A percentile compares a stretch with the other conserved stretches of the same genome.
These are phyloP conservation scores for Resseliella maxima DNA, from an alignment of 2,888 invertebrate genomes.

Conservation along the genomic window DNA sequence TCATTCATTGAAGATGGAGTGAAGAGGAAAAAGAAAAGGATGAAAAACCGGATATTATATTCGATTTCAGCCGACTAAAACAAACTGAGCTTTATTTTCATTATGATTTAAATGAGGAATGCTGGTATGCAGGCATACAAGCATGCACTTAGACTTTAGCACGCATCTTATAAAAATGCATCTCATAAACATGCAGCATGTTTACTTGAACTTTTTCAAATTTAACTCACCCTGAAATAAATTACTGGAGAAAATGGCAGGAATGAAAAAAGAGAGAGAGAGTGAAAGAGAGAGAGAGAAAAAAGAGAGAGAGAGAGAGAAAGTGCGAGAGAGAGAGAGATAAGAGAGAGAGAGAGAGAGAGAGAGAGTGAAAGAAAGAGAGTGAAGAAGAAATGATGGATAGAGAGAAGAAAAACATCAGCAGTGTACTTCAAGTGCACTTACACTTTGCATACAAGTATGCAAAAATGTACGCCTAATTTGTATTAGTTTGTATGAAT, in stretches of 20 bases:
- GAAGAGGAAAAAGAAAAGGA: too few species aligned
- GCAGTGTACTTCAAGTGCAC: constrained; percentile 19
- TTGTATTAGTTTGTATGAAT: constrained; percentile 34
- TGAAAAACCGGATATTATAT: constrained; percentile 44
- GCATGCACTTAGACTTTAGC: background rate
- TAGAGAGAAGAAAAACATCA: background rate
- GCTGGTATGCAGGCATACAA: background rate
- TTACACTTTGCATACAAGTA: constrained; percentile 16
- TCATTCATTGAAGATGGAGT: too few species aligned
- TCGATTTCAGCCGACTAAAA: constrained; percentile 44
- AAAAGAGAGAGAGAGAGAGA: too few species aligned
- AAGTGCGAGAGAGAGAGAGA: too few species aligned
- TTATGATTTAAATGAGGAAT: constrained; percentile 38
- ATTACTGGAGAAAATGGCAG: too few species aligned
- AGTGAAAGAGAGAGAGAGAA: too few species aligned
- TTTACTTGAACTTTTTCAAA: background rate
- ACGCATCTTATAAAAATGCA: background rate
- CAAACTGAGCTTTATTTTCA: constrained; percentile 24
- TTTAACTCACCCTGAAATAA: background rate
- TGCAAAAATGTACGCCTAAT: constrained; percentile 14
- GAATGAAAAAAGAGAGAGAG: background rate
- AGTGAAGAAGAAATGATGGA: background rate
- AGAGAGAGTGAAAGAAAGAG: too few species aligned
- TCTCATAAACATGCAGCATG: background rate
- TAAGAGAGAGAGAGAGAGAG: background rate